A percentile compares a stretch with the other conserved stretches of the same genome.
Conservation (phyloP, 2,113 vertebrate species). For the Apistogramma diplotaenia region DNA sequence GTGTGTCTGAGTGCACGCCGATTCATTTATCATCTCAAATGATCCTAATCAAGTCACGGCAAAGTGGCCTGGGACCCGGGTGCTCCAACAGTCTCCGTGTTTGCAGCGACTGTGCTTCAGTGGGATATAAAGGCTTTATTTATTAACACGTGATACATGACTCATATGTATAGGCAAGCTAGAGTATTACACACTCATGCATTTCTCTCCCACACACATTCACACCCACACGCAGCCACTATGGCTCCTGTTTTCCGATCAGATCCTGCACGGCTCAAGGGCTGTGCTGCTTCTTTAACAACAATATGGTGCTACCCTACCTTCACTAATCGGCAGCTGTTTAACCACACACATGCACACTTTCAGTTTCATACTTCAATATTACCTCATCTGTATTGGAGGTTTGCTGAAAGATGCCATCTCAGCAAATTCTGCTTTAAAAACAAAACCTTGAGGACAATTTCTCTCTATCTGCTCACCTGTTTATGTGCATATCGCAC, state of each 20-base stretch:
- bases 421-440: conserved; percentile 39
- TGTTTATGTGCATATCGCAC: not conserved
- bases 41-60: conserved; percentile 55
- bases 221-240: not conserved
- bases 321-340: conserved; percentile 33
- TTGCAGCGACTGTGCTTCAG: conserved; percentile 11
- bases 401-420: conserved; percentile 30
- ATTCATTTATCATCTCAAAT: conserved; percentile 46
- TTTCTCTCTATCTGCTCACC: not conserved
- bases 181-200: conserved; percentile 6
- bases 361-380: not conserved
- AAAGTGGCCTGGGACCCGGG: conserved; percentile 25
- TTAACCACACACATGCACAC: not conserved
- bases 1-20: not conserved
- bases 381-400: conserved; percentile 6
- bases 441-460: conserved; percentile 41
- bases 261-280: conserved; percentile 26
- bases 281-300: conserved; percentile 8
- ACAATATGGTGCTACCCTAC: conserved; percentile 15
- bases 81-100: conserved; percentile 33
- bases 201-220: not conserved
- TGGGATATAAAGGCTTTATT: conserved; percentile 37
- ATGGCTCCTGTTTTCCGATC: not conserved
- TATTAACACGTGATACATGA: conserved; percentile 33
- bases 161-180: conserved; percentile 15